A percentile compares a stretch with the other conserved stretches of the same genome.
These are phyloP conservation scores for Oscheius sp. DNA, from an alignment of 2,888 invertebrate species.

Conservation along the genomic window DNA sequence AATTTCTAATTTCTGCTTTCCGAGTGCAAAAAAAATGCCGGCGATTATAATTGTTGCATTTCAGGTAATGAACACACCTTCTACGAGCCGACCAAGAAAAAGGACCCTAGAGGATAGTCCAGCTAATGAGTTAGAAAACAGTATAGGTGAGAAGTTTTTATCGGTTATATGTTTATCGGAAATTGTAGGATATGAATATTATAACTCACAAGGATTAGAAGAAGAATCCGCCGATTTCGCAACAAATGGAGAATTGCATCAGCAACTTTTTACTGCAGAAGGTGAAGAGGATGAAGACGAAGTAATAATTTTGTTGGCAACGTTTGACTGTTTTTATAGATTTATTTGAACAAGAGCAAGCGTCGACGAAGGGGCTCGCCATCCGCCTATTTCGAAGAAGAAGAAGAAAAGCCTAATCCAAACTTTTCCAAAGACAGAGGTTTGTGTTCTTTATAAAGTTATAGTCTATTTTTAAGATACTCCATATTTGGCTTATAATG, in stretches of 20 bases:
- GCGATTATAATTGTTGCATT: neutral
- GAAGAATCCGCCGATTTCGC: too few species aligned
- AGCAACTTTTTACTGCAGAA: too few species aligned
- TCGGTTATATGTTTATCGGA: neutral
- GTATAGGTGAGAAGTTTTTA: neutral
- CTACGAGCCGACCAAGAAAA: neutral
- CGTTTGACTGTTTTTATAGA: too few species aligned
- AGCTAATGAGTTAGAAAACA: neutral
- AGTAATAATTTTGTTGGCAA: too few species aligned
- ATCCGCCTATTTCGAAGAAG: neutral
- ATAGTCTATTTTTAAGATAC: slow-evolving; percentile 39
- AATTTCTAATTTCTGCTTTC: too few species aligned
- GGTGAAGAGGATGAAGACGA: too few species aligned
- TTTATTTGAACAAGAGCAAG: too few species aligned
- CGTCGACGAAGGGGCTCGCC: too few species aligned
- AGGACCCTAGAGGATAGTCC: neutral
- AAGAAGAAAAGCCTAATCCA: neutral
- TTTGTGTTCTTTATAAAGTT: neutral
- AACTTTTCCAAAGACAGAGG: too few species aligned
- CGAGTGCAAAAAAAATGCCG: too few species aligned
- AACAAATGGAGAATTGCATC: too few species aligned
- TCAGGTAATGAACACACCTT: neutral
- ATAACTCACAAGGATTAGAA: neutral
- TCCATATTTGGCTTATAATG: slow-evolving; percentile 45
- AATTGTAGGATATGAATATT: neutral